Conservation (phyloP, 1,140 invertebrate genomes). For the Tetragonula clypearis region DNA sequence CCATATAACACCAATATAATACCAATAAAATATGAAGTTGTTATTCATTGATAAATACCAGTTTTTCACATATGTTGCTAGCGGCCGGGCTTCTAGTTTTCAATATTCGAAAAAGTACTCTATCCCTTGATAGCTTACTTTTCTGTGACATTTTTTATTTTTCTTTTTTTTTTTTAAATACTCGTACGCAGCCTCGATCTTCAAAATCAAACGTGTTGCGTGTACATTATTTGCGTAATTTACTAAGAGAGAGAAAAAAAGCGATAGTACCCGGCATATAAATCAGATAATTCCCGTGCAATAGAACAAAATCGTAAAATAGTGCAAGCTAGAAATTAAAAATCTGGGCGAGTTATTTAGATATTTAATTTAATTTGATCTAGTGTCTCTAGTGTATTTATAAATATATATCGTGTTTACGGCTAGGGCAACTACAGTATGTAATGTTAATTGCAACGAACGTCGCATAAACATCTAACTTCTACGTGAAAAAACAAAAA, state of each 20-base stretch:
- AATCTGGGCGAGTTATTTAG: neutral
- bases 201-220: neutral
- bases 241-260: conserved; percentile 14
- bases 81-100: conserved; percentile 19
- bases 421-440: too few species aligned
- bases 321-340: neutral
- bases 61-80: conserved; percentile 44
- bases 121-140: neutral
- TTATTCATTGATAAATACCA: conserved; percentile 42
- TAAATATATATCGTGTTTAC: neutral
- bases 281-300: neutral
- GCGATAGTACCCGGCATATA: neutral
- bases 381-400: neutral
- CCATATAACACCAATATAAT: too few species aligned
- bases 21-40: neutral
- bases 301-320: neutral
- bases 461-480: neutral
- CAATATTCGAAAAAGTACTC: conserved; percentile 43
- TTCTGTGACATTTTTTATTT: conserved; percentile 13
- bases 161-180: neutral
- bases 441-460: neutral
- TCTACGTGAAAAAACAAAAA: neutral
- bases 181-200: neutral
- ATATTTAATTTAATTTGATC: too few species aligned
- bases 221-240: neutral